Percentiles rank a stretch among this genome's conserved stretches.
phyloP scores from a whole-genome alignment of 23 tunicate species.

The Oikopleura dioica region DNA sequence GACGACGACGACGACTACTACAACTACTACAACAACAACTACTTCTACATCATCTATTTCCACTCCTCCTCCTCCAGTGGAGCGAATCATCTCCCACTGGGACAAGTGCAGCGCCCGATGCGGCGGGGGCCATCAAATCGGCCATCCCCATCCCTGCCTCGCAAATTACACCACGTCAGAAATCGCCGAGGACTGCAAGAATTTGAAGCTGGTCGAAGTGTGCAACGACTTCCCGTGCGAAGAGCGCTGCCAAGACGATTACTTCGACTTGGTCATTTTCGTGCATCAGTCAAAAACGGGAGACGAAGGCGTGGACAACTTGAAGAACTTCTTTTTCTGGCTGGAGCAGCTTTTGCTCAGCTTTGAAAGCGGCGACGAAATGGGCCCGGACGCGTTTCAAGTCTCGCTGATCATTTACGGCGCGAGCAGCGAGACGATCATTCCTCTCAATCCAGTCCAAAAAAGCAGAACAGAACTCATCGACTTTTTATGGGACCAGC shows the following conservation, averaged over 20 bases:
- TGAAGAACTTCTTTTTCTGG: too few species aligned
- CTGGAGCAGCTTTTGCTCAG: too few species aligned
- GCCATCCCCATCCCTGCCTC: background rate
- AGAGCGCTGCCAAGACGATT: background rate
- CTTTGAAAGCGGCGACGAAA: too few species aligned
- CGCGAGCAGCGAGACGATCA: too few species aligned
- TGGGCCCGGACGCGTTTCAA: too few species aligned
- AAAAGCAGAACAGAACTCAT: too few species aligned
- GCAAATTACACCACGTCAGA: background rate
- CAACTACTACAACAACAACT: background rate
- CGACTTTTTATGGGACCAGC: too few species aligned
- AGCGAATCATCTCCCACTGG: too few species aligned
- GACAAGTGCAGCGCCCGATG: background rate
- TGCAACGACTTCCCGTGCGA: conserved; percentile 10
- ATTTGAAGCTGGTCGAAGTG: background rate
- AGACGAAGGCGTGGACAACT: too few species aligned
- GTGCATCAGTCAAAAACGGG: background rate
- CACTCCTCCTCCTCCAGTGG: too few species aligned
- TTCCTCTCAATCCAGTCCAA: too few species aligned
- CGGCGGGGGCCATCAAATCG: background rate
- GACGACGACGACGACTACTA: background rate
- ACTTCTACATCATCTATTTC: background rate
- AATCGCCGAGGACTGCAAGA: background rate
- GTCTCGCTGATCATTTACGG: too few species aligned
- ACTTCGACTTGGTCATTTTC: background rate